Percentiles rank a stretch among this genome's conserved stretches.
These are phyloP conservation scores for Sebastolobus altivelis DNA, from an alignment of 2,797 vertebrate species.

Conservation along the genomic window DNA sequence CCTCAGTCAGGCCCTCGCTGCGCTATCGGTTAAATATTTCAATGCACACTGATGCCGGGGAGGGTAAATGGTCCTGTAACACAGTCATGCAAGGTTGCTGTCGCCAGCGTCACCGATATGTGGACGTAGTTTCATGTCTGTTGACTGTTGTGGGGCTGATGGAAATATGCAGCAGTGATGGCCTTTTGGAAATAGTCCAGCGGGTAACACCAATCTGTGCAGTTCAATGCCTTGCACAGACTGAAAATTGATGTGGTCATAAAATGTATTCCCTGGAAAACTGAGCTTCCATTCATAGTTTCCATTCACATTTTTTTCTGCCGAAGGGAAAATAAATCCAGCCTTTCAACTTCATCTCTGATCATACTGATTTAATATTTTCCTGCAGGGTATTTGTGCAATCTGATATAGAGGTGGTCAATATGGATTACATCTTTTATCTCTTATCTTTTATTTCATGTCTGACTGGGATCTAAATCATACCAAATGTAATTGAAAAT, in stretches of 20 bases:
- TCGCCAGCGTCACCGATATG: background rate
- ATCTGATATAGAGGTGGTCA: background rate
- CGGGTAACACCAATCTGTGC: background rate
- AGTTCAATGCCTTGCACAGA: background rate
- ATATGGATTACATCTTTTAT: background rate
- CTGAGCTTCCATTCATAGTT: background rate
- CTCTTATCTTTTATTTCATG: background rate
- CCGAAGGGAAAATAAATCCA: background rate
- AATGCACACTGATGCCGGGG: slow-evolving; percentile 43
- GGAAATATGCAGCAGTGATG: background rate
- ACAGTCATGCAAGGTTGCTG: slow-evolving; percentile 47
- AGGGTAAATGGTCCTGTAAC: slow-evolving; percentile 47
- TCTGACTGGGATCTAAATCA: background rate
- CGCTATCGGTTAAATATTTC: slow-evolving; percentile 69
- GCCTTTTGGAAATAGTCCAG: background rate
- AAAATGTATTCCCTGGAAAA: background rate
- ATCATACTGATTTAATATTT: background rate
- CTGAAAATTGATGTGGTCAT: background rate
- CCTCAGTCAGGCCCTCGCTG: slow-evolving; percentile 56
- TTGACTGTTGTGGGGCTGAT: background rate
- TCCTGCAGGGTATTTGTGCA: background rate
- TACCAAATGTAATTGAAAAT: background rate
- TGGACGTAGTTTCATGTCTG: background rate
- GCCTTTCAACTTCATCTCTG: background rate
- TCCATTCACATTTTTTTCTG: background rate